These are phyloP conservation scores for Coenobita brevimanus DNA, from an alignment of 1,140 invertebrate genomes.

Conservation along the genomic window DNA sequence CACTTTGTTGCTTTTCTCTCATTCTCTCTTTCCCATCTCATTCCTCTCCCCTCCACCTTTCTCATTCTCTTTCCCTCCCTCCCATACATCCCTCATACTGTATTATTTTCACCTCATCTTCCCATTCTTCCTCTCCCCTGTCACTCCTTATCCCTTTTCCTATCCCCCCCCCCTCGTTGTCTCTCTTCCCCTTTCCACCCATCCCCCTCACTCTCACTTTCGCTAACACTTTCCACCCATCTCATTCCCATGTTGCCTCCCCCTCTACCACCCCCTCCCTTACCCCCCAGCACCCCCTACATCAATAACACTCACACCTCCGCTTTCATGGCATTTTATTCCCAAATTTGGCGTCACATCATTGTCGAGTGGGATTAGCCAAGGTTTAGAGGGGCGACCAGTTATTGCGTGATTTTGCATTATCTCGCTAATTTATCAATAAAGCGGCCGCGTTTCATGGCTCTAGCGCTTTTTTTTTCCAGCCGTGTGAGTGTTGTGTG, in stretches of 20 bases:
- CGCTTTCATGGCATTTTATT: not conserved
- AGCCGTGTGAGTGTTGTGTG: too few species aligned
- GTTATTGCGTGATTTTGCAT: conserved; percentile 20
- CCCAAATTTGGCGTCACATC: not conserved
- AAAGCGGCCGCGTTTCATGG: not conserved
- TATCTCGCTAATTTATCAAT: conserved; percentile 10
- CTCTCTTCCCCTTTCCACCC: too few species aligned
- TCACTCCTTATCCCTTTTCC: not conserved
- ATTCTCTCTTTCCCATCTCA: not conserved
- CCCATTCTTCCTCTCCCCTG: not conserved
- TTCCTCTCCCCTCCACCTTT: not conserved
- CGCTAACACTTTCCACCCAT: conserved; percentile 1
- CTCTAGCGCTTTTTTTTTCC: too few species aligned
- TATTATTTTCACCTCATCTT: not conserved
- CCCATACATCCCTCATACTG: too few species aligned
- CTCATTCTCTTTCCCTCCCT: not conserved
- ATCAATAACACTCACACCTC: not conserved
- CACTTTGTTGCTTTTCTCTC: not conserved
- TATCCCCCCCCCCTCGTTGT: not conserved
- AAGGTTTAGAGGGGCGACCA: not conserved
- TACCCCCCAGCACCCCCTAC: not conserved
- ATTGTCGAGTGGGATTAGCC: not conserved
- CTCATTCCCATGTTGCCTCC: not conserved
- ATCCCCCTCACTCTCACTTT: not conserved
- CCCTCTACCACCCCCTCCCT: not conserved